A percentile compares a stretch with the other conserved stretches of the same genome.
Conservation (phyloP, 2,888 invertebrate species). For the Euplagia quadripunctaria region DNA sequence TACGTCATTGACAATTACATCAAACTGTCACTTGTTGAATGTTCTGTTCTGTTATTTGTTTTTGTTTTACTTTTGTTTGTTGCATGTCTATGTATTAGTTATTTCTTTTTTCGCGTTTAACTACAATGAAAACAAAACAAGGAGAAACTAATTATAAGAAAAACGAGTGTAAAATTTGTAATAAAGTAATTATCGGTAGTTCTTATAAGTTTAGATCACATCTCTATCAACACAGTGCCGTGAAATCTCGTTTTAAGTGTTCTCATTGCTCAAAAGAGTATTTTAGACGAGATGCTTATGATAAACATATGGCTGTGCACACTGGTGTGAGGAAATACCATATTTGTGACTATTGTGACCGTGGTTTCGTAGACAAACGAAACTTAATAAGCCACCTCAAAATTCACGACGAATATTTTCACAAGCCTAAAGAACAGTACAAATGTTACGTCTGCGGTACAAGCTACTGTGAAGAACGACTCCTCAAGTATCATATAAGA, state of each 20-base stretch:
- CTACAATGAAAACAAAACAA: constrained; percentile 41
- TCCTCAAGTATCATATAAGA: constrained; percentile 69
- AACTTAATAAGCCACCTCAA: constrained; percentile 68
- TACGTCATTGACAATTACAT: too few species aligned
- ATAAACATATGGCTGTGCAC: constrained; percentile 60
- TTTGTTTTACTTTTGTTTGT: constrained; percentile 4
- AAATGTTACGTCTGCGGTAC: constrained; percentile 67
- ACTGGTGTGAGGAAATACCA: constrained; percentile 53
- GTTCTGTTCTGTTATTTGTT: neutral
- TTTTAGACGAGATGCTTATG: constrained; percentile 65
- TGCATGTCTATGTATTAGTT: constrained; percentile 5
- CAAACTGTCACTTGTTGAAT: constrained; percentile 1
- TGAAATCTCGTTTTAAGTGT: constrained; percentile 65
- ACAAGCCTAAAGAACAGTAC: constrained; percentile 36
- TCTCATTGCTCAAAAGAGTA: constrained; percentile 64
- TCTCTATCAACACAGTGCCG: constrained; percentile 65
- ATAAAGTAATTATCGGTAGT: constrained; percentile 58
- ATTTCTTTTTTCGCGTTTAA: neutral
- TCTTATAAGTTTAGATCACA: constrained; percentile 59
- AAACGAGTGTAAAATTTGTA: constrained; percentile 61
- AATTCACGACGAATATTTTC: constrained; percentile 65
- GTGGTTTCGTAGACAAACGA: constrained; percentile 67
- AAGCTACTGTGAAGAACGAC: constrained; percentile 67
- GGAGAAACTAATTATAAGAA: constrained; percentile 39
- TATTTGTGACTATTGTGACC: constrained; percentile 71